Evolutionary conservation across 2,888 invertebrate genomes (phyloP).

Genomic region (Sesia bembeciformis): DNA sequence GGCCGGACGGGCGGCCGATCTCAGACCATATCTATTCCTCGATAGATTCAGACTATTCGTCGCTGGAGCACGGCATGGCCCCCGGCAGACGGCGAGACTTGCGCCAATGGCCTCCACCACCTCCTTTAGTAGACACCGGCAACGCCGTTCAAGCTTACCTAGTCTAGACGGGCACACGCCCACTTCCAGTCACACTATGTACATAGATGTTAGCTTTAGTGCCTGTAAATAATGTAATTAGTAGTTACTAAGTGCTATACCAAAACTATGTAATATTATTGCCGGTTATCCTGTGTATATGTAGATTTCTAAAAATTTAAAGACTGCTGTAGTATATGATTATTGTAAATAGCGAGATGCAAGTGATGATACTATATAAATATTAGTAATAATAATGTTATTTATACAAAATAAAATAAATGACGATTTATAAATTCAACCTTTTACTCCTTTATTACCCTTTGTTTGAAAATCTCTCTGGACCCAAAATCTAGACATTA

Average conservation of each 20-base stretch:
- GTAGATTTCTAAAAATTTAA: conserved; percentile 67
- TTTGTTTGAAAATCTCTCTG: too few relatives aligned
- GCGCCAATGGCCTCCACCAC: conserved; percentile 66
- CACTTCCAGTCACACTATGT: conserved; percentile 65
- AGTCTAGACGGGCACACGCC: conserved; percentile 70
- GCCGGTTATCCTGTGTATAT: conserved; percentile 71
- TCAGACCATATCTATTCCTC: conserved; percentile 93
- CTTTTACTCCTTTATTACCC: conserved; percentile 33
- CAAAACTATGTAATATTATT: conserved; percentile 70
- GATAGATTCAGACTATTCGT: conserved; percentile 91
- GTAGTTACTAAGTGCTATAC: conserved; percentile 67
- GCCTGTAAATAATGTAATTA: conserved; percentile 70
- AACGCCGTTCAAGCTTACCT: conserved; percentile 79
- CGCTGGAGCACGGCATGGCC: conserved; percentile 82
- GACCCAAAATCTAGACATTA: too few relatives aligned
- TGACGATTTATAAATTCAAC: conserved; percentile 53
- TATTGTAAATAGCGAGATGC: conserved; percentile 70
- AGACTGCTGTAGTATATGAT: conserved; percentile 76
- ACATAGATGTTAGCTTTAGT: conserved; percentile 45
- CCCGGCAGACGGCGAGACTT: conserved; percentile 61
- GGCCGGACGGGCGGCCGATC: conserved; percentile 81
- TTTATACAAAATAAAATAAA: conserved; percentile 68
- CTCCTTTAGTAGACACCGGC: conserved; percentile 62
- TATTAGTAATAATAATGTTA: conserved; percentile 68
- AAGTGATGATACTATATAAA: conserved; percentile 72